Evolutionary conservation across 2,888 invertebrate species (phyloP).

Genomic region (Sympetrum striolatum): DNA sequence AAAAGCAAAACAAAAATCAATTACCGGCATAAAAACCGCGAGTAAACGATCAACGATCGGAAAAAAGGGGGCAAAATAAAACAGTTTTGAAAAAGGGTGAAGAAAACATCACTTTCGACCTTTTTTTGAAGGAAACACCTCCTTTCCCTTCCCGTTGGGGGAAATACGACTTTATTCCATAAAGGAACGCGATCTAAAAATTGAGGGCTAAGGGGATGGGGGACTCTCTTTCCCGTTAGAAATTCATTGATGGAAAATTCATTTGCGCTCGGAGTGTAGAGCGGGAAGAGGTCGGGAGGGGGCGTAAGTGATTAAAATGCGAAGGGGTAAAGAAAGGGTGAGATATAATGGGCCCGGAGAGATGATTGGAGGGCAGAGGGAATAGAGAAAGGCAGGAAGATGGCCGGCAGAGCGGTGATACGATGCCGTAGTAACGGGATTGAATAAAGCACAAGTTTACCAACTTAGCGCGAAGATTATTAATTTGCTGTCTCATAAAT

Average conservation of each 20-base stretch:
- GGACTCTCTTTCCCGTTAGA: neutral
- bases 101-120: neutral
- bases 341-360: neutral
- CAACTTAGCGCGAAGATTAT: too few species aligned
- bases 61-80: too few species aligned
- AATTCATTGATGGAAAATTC: constrained; percentile 20
- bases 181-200: neutral
- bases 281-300: neutral
- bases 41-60: too few species aligned
- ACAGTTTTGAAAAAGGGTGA: neutral
- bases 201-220: neutral
- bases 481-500: neutral
- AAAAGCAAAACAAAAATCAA: too few species aligned
- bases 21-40: too few species aligned
- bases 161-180: neutral
- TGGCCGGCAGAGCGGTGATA: too few species aligned
- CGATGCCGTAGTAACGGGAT: neutral
- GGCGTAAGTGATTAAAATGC: constrained; percentile 30
- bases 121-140: neutral
- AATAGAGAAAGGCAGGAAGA: neutral
- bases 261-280: neutral
- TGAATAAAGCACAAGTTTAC: neutral
- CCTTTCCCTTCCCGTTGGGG: neutral
- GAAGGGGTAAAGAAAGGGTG: neutral
- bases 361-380: neutral